phyloP scores from a whole-genome alignment of 2,113 vertebrate species.

The Monopterus albus region DNA sequence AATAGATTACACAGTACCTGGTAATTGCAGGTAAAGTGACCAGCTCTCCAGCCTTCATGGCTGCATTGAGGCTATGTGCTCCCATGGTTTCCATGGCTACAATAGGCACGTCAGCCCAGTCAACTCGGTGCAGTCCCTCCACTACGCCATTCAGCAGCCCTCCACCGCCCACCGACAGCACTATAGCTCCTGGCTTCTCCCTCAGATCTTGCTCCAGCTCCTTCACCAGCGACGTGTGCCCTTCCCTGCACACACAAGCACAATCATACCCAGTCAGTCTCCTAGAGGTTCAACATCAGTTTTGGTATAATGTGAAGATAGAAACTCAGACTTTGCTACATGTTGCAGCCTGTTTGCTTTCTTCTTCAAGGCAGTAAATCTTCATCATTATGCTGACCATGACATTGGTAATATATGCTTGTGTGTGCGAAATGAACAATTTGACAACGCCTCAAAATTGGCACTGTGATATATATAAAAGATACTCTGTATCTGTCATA shows the following conservation, averaged over 20 bases:
- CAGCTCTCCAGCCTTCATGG: constrained; percentile 82
- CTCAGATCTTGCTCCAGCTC: constrained; percentile 85
- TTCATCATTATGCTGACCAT: not conserved
- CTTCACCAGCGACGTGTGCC: constrained; percentile 85
- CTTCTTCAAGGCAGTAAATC: not conserved
- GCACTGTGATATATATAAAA: constrained; percentile 41
- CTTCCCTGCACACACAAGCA: constrained; percentile 86
- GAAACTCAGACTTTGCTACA: not conserved
- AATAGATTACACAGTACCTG: constrained; percentile 83
- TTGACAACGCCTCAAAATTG: constrained; percentile 1
- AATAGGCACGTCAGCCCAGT: constrained; percentile 88
- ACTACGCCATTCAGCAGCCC: constrained; percentile 89
- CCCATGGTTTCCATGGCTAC: constrained; percentile 90
- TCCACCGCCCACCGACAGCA: constrained; percentile 90
- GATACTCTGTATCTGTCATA: constrained; percentile 18
- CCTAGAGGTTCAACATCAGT: not conserved
- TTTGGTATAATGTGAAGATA: not conserved
- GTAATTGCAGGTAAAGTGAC: constrained; percentile 89
- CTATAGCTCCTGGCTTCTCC: constrained; percentile 85
- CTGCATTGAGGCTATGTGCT: constrained; percentile 87
- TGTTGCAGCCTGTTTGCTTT: not conserved
- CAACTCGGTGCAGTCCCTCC: constrained; percentile 85
- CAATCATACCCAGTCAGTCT: constrained; percentile 2
- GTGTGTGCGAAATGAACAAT: constrained; percentile 3
- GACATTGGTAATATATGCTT: not conserved